Conservation (phyloP, 2,888 invertebrate species). For the Chrysina gloriosa region DNA sequence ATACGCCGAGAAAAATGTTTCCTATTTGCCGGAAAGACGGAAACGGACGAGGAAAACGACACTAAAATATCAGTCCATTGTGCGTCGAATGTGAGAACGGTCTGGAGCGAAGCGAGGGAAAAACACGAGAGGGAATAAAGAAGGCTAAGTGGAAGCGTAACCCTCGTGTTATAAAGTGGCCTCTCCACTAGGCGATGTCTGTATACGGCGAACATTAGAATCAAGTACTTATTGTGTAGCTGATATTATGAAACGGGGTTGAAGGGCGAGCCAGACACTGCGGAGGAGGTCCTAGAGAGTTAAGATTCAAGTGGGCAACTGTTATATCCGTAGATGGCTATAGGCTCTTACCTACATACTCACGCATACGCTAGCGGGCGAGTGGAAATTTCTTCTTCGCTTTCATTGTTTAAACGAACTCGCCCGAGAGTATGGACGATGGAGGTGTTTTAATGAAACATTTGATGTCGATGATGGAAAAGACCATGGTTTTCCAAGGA, state of each 20-base stretch:
- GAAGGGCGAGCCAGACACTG: conserved; percentile 22
- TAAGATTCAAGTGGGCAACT: conserved; percentile 24
- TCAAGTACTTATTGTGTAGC: conserved; percentile 35
- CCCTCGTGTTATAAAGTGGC: conserved; percentile 36
- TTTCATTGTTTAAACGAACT: conserved; percentile 18
- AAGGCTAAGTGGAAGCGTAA: conserved; percentile 32
- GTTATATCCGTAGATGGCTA: conserved; percentile 15
- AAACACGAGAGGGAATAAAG: neutral
- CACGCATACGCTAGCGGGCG: too few relatives aligned
- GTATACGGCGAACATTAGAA: conserved; percentile 36
- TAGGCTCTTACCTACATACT: neutral
- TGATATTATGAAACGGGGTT: conserved; percentile 21
- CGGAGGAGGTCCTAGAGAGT: conserved; percentile 10
- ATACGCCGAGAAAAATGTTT: conserved; percentile 10
- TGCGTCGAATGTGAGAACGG: conserved; percentile 21
- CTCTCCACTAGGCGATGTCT: conserved; percentile 33
- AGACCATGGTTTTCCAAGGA: too few relatives aligned
- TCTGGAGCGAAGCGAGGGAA: neutral
- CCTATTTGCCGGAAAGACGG: conserved; percentile 7
- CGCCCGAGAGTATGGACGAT: too few relatives aligned
- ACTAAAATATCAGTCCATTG: conserved; percentile 26
- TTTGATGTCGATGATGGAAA: too few relatives aligned
- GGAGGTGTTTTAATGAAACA: too few relatives aligned
- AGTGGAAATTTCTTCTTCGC: neutral
- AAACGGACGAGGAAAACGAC: conserved; percentile 26